Evolutionary conservation across 1,140 invertebrate genomes (phyloP), one percentile per base, ranked within the genome.

Genomic region (Vollenhovia emeryi): DNA sequence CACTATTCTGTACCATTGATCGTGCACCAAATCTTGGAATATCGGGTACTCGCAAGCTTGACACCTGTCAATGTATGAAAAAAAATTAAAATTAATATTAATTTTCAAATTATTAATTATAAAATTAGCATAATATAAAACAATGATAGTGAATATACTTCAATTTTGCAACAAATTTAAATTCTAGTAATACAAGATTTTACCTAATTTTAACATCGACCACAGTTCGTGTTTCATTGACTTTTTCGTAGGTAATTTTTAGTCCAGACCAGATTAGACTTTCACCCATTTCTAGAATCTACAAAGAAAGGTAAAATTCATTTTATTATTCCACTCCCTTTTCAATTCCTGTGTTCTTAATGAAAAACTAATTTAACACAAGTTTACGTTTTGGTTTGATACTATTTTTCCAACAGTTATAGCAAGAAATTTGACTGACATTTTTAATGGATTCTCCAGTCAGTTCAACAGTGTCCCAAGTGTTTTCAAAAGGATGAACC

Each of bases 401-500:
- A n/a, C n/a, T n/a, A n/a, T n/a, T n/a, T n/a, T n/a, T n/a, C n/a
- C n/a, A n/a, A n/a, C n/a, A n/a, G n/a, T 60, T 43, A 21, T 13
- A 30, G 8, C 8, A 96, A 95, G 0, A 36, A 36, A 62, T 68
- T 3, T 18, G 7, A 57, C 40, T 71, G 0, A 60, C 71, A 9
- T 60, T 71, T 76, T 95, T 88, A 5, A 98, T 89, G 76, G 96
- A 94, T 45, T 94, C 90, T 0, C 97, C 97, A 5, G 94, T 94
- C 45, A 98, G 86, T 82, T 96, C 96, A 52, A 97, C 95, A 1
- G 96, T 94, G 82, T 97, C 96, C 43, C 97, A 94, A 13, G 94
- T 96, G 91, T 97, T 97, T 87, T 96, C 96, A 85, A 98, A 98
- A 1, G 97, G 97, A 24, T 96, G 94, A 15, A 96, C 95, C 80